phyloP scores from a whole-genome alignment of 2,113 vertebrate genomes.

The Damaliscus lunatus region DNA sequence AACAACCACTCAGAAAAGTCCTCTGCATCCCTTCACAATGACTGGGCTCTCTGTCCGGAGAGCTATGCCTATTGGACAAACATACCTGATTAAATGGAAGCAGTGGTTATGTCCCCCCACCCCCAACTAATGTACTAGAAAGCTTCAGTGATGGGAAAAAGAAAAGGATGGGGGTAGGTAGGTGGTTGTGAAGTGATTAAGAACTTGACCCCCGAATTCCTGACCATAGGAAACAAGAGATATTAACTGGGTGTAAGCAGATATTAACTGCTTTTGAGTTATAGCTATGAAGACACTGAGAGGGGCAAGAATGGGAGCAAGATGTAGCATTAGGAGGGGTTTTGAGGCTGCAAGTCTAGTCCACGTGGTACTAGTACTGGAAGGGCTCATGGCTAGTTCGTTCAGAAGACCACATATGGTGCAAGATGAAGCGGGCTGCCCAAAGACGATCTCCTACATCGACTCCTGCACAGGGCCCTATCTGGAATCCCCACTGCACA shows the following conservation, averaged over 20 bases:
- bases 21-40: background rate
- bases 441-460: background rate
- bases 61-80: background rate
- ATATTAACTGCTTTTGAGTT: conserved; percentile 61
- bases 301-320: background rate
- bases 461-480: background rate
- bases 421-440: rapidly evolving
- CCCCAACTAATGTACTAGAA: conserved; percentile 30
- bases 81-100: conserved; percentile 73
- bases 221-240: conserved; percentile 73
- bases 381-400: conserved; percentile 87
- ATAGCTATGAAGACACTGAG: conserved; percentile 72
- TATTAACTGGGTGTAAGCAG: conserved; percentile 63
- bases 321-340: conserved; percentile 36
- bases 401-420: conserved; percentile 81
- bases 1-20: background rate
- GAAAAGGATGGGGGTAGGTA: background rate
- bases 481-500: conserved; percentile 38
- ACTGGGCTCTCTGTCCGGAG: background rate
- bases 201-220: conserved; percentile 71
- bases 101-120: conserved; percentile 76
- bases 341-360: conserved; percentile 20
- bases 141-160: conserved; percentile 27
- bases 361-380: conserved; percentile 86
- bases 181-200: background rate